Evolutionary conservation across 2,888 invertebrate genomes (phyloP).

Genomic region (Scaptomyza caliginosa): DNA sequence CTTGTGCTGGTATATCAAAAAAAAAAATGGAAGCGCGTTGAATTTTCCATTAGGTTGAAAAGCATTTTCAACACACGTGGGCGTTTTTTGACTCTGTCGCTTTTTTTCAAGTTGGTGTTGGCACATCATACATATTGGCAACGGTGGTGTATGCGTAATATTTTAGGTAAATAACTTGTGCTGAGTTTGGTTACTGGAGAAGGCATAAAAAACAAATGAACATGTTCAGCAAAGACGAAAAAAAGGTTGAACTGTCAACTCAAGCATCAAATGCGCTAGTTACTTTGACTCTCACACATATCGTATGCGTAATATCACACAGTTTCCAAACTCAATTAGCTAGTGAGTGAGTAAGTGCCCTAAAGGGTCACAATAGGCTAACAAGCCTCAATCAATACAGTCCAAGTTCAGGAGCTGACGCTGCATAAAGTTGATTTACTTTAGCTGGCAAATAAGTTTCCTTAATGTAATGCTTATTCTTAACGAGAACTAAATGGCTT

Average conservation of each 20-base stretch:
- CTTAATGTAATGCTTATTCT: conserved; percentile 28
- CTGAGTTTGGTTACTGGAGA: conserved; percentile 32
- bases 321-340: conserved; percentile 63
- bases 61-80: conserved; percentile 64
- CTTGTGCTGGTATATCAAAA: conserved; percentile 50
- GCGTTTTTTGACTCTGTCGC: conserved; percentile 20
- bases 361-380: conserved; percentile 12
- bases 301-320: conserved; percentile 43
- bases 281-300: conserved; percentile 45
- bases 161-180: conserved; percentile 61
- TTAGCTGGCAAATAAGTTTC: conserved; percentile 9
- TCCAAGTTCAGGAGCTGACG: not conserved
- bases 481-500: conserved; percentile 34
- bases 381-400: conserved; percentile 41
- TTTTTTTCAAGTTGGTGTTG: conserved; percentile 29
- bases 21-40: conserved; percentile 63
- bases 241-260: conserved; percentile 60
- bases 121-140: conserved; percentile 53
- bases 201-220: conserved; percentile 52
- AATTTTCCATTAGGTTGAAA: conserved; percentile 71
- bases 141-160: conserved; percentile 52
- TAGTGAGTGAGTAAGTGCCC: conserved; percentile 28
- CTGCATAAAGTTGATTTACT: conserved; percentile 12
- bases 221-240: conserved; percentile 32
- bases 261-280: conserved; percentile 12